Evolutionary conservation across 2,797 vertebrate genomes (phyloP).

Genomic region (Otolemur crassicaudatus): DNA sequence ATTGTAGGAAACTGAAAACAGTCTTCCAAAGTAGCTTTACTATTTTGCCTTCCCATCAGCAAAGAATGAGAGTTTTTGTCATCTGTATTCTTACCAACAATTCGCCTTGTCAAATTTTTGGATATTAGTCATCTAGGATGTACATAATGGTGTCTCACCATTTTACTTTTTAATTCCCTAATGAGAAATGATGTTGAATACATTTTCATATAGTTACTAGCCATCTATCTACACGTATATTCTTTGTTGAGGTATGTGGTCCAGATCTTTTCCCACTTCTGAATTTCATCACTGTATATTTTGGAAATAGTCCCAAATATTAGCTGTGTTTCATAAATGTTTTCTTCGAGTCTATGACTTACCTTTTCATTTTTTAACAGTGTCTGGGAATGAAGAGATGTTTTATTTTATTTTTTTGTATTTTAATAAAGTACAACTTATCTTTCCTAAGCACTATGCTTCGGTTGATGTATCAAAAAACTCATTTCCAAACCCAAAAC

Average conservation of each 20-base stretch:
- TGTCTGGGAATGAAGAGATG: not conserved
- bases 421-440: not conserved
- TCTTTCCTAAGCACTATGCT: not conserved
- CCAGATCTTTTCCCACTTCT: not conserved
- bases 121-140: not conserved
- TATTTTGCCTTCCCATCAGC: not conserved
- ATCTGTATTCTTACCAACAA: not conserved
- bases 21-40: not conserved
- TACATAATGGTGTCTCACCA: not conserved
- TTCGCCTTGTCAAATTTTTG: not conserved
- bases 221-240: not conserved
- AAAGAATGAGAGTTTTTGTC: not conserved
- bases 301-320: not conserved
- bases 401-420: not conserved
- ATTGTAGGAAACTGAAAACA: not conserved
- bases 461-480: not conserved
- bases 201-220: not conserved
- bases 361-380: not conserved
- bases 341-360: not conserved
- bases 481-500: not conserved
- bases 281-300: not conserved
- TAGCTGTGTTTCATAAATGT: not conserved
- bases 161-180: not conserved
- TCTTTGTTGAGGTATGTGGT: not conserved
- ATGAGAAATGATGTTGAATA: not conserved